A percentile compares a stretch with the other conserved stretches of the same genome.
Evolutionary conservation across 2,888 invertebrate species (phyloP).

Genomic region (Stenolophus ochropezus): DNA sequence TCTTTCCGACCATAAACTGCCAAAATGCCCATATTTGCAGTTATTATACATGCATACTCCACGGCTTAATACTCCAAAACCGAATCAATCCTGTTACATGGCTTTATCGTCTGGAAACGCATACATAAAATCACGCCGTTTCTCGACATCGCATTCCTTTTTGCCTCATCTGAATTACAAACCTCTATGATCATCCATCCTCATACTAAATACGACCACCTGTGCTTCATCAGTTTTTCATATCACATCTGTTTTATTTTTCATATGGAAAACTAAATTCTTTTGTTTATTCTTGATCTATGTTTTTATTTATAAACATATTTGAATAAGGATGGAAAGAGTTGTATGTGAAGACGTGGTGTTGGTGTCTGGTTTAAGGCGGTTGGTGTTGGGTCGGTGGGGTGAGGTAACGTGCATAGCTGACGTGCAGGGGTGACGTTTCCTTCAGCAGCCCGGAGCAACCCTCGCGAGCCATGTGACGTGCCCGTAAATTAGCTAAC

Average conservation of each 20-base stretch:
- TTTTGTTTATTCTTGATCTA: too few relatives aligned
- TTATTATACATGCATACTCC: neutral
- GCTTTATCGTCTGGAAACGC: neutral
- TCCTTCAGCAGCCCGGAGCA: neutral
- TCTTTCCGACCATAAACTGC: slow-evolving; percentile 17
- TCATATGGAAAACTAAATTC: too few relatives aligned
- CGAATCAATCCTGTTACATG: neutral
- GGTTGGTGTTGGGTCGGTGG: too few relatives aligned
- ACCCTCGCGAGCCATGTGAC: slow-evolving; percentile 70
- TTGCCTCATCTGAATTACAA: too few relatives aligned
- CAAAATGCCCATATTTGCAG: neutral
- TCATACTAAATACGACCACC: too few relatives aligned
- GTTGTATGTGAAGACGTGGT: too few relatives aligned
- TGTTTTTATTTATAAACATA: too few relatives aligned
- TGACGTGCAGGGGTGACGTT: slow-evolving; percentile 23
- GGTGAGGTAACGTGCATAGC: slow-evolving; percentile 26
- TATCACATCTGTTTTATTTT: too few relatives aligned
- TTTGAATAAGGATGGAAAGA: too few relatives aligned
- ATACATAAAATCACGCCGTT: neutral
- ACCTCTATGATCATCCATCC: too few relatives aligned
- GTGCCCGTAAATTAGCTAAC: slow-evolving; percentile 73
- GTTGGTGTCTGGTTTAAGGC: too few relatives aligned
- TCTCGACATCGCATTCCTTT: neutral
- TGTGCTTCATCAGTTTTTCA: too few relatives aligned
- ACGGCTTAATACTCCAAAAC: neutral